A percentile compares a stretch with the other conserved stretches of the same genome.
Evolutionary conservation across 1,140 invertebrate species (phyloP).

Genomic region (Papilio dardanus): DNA sequence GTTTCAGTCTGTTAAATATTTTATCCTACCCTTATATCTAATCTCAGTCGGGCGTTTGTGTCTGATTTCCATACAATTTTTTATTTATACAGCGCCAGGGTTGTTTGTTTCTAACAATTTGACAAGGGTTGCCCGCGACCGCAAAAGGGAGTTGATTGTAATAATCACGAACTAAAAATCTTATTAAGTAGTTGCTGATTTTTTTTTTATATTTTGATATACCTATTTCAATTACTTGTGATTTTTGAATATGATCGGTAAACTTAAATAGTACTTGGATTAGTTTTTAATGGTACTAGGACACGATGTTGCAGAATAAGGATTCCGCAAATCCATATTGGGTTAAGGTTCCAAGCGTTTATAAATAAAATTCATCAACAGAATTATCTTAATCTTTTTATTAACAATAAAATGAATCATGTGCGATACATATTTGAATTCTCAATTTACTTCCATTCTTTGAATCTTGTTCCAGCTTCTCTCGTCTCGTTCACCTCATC

Average conservation of each 20-base stretch:
- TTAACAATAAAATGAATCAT: constrained; percentile 81
- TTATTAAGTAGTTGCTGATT: too few species aligned
- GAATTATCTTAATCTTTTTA: constrained; percentile 79
- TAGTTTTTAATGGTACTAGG: too few species aligned
- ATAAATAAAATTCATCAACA: constrained; percentile 52
- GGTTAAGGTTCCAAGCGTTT: background rate
- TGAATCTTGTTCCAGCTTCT: constrained; percentile 39
- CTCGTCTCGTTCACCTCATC: constrained; percentile 21
- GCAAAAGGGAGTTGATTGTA: background rate
- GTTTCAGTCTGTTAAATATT: background rate
- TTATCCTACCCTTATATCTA: background rate
- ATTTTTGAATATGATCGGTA: too few species aligned
- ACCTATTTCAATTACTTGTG: too few species aligned
- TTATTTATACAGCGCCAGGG: constrained; percentile 2
- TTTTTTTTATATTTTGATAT: too few species aligned
- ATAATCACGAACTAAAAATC: background rate
- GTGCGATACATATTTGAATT: constrained; percentile 80
- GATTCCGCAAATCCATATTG: background rate
- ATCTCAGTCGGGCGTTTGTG: constrained; percentile 2
- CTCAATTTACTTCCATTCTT: constrained; percentile 66
- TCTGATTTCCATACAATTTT: constrained; percentile 12
- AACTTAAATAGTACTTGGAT: too few species aligned
- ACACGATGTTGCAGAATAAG: background rate
- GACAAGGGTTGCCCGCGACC: background rate
- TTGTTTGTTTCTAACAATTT: constrained; percentile 16